Evolutionary conservation across 2,797 vertebrate genomes (phyloP).

Genomic region (Crocodylus rhombifer): DNA sequence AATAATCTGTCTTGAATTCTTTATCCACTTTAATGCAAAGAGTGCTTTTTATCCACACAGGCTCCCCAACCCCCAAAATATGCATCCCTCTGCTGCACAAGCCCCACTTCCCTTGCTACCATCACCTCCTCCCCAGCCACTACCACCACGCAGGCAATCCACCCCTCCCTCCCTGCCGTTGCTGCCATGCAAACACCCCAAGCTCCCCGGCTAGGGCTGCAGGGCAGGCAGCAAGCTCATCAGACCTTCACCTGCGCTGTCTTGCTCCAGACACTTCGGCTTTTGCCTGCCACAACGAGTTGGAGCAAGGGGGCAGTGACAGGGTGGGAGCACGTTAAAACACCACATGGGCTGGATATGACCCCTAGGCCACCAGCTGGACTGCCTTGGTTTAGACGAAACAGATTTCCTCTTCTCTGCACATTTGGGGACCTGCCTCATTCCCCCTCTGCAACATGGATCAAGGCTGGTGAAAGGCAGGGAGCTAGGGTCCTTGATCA

Average conservation of each 20-base stretch:
- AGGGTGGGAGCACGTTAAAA: too few relatives aligned
- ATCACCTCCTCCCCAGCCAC: constrained; percentile 19
- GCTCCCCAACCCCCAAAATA: not conserved
- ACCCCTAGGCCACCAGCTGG: not conserved
- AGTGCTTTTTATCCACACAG: constrained; percentile 41
- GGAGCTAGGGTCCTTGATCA: not conserved
- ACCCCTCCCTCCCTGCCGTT: too few relatives aligned
- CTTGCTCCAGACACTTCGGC: too few relatives aligned
- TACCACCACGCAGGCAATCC: too few relatives aligned
- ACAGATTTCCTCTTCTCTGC: not conserved
- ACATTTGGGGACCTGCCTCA: not conserved
- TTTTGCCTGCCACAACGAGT: too few relatives aligned
- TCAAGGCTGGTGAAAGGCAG: not conserved
- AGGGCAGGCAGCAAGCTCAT: too few relatives aligned
- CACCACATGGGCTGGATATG: too few relatives aligned
- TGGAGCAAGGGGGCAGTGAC: too few relatives aligned
- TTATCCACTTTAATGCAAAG: not conserved
- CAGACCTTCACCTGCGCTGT: too few relatives aligned
- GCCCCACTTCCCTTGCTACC: constrained; percentile 30
- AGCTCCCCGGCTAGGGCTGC: too few relatives aligned
- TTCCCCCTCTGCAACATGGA: not conserved
- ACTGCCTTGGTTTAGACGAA: not conserved
- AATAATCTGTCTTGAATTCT: not conserved
- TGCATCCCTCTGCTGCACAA: constrained; percentile 31
- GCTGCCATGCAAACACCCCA: too few relatives aligned